These are phyloP conservation scores for Barnardius zonarius DNA, from an alignment of 2,113 vertebrate genomes.

Conservation along the genomic window DNA sequence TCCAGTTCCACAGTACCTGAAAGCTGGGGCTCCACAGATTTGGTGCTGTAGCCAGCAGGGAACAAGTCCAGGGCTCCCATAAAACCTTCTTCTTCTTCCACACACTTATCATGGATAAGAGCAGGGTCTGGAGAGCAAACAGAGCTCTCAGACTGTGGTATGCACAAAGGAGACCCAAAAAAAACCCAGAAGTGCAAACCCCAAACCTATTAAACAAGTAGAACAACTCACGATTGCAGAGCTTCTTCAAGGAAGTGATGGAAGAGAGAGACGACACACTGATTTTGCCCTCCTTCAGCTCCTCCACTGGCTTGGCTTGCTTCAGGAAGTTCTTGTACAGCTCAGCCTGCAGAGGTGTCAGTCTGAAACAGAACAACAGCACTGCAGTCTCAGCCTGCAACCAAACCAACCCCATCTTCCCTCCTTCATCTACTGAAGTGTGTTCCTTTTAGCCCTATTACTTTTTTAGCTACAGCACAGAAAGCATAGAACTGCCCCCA, in stretches of 20 bases:
- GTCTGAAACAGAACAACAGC: slow-evolving; percentile 70
- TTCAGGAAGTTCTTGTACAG: slow-evolving; percentile 89
- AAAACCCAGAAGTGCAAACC: not conserved
- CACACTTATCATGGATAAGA: slow-evolving; percentile 92
- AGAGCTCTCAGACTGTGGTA: not conserved
- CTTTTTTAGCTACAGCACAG: not conserved
- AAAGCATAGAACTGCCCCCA: not conserved
- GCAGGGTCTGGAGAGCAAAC: slow-evolving; percentile 80
- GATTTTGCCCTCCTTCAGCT: slow-evolving; percentile 83
- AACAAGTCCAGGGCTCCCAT: slow-evolving; percentile 86
- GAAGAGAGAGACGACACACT: slow-evolving; percentile 95
- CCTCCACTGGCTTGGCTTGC: slow-evolving; percentile 89
- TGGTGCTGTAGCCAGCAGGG: slow-evolving; percentile 84
- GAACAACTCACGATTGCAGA: slow-evolving; percentile 92
- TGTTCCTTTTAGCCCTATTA: not conserved
- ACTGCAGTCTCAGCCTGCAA: not conserved
- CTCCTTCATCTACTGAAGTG: not conserved
- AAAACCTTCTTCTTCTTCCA: slow-evolving; percentile 89
- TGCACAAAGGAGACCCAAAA: not conserved
- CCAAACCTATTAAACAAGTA: not conserved
- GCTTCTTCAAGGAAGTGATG: slow-evolving; percentile 95
- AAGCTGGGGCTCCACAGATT: slow-evolving; percentile 89
- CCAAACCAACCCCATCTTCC: not conserved
- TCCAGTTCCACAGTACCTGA: slow-evolving; percentile 79
- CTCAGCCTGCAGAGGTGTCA: slow-evolving; percentile 87